A percentile compares a stretch with the other conserved stretches of the same genome.
phyloP scores from a whole-genome alignment of 2,797 vertebrate genomes.

The Psittacula echo region DNA sequence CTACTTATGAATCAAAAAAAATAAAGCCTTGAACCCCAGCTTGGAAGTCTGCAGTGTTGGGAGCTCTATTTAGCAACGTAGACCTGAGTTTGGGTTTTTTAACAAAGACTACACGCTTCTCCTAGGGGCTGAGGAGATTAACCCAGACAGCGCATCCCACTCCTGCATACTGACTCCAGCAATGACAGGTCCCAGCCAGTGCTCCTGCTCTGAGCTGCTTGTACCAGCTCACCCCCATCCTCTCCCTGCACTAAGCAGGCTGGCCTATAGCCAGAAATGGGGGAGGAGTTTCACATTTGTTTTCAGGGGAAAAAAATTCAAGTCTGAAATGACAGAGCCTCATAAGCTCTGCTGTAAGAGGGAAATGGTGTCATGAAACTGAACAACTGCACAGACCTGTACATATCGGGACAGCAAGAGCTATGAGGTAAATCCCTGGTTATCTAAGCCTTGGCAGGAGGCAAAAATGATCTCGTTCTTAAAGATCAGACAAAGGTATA shows the following conservation, averaged over 20 bases:
- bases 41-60: not conserved
- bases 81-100: rapidly evolving
- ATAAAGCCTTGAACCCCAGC: not conserved
- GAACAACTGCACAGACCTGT: not conserved
- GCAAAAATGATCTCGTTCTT: not conserved
- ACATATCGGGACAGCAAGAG: not conserved
- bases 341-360: not conserved
- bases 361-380: not conserved
- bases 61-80: not conserved
- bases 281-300: not conserved
- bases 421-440: not conserved
- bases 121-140: not conserved
- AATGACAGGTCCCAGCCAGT: rapidly evolving
- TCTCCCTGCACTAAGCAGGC: not conserved
- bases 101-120: not conserved
- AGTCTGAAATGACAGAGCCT: not conserved
- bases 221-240: not conserved
- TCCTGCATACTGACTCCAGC: not conserved
- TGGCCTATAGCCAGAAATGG: not conserved
- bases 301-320: not conserved
- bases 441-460: not conserved
- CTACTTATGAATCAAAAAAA: not conserved
- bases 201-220: not conserved
- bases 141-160: not conserved
- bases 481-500: not conserved